Evolutionary conservation across 2,113 vertebrate species (phyloP), one percentile per base, ranked within the genome.

Genomic region (Carollia perspicillata): DNA sequence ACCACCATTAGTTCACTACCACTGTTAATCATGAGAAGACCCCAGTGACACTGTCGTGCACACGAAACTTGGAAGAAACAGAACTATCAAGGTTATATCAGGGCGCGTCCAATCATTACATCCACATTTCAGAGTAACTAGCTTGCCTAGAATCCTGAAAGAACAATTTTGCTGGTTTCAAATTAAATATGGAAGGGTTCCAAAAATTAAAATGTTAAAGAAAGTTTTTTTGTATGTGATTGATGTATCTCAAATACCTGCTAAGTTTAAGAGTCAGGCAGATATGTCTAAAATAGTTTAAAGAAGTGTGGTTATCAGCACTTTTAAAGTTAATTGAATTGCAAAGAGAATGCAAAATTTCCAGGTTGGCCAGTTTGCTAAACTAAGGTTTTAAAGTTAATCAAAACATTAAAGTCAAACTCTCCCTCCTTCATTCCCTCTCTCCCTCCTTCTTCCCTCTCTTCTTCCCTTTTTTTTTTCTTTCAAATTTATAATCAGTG

Each of bases 251-350:
- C 84, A 95, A 90, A 55, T 87, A 81, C 30, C 35, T 72, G 9
- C 66, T 93, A 84, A 60, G 23, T 71, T 77, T 86, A 37, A 60
- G 74, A 79, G 35, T 92, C 44, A 95, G 55, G 83, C 11, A 71
- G 69, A 47, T 47, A 42, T 37, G 7, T 78, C 72, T 95, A 85
- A 97, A 97, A 84, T 71, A 68, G n/a, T 78, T 96, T 90, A 51
- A 35, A 79, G 51, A 44, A 63, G 16, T 77, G 49, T 93, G 37
- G 49, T 40, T 47, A 53, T 96, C 63, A 95, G 79, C 90, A 84
- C 30, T 95, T 81, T 92, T 74, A 80, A 93, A 86, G 40, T 51
- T 68, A 91, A 60, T 66, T 17, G 14, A 53, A 89, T 33, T 94
- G 35, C 58, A 93, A 94, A 89, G 10, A 77, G 6, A 87, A 92